Evolutionary conservation across 2,797 vertebrate genomes (phyloP).

Genomic region (Ptychadena robeensis): DNA sequence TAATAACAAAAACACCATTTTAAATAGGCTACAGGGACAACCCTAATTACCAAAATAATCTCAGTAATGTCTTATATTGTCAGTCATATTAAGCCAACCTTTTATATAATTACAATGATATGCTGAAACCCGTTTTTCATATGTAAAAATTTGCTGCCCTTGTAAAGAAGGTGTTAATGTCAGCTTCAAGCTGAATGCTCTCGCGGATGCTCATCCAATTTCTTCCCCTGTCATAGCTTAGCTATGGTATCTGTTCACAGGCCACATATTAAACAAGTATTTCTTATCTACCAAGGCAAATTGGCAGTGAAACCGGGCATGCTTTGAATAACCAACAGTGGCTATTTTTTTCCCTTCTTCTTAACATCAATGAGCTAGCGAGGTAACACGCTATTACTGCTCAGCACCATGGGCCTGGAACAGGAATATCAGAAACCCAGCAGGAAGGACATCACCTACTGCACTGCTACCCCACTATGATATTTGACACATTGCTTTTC

Average conservation of each 20-base stretch:
- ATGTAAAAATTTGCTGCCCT: neutral
- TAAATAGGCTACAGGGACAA: constrained; percentile 19
- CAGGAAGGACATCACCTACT: constrained; percentile 43
- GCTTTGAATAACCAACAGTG: constrained; percentile 52
- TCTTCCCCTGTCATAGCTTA: constrained; percentile 43
- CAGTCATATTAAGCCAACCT: constrained; percentile 2
- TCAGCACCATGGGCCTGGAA: constrained; percentile 45
- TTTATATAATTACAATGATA: constrained; percentile 27
- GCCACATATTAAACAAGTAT: constrained; percentile 43
- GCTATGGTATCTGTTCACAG: constrained; percentile 33
- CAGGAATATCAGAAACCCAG: constrained; percentile 49
- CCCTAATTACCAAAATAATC: constrained; percentile 41
- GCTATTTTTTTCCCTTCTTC: constrained; percentile 35
- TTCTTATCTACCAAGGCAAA: constrained; percentile 54
- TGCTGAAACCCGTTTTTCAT: constrained; percentile 17
- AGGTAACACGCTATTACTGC: constrained; percentile 49
- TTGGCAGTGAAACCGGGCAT: constrained; percentile 37
- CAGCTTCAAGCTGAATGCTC: constrained; percentile 9
- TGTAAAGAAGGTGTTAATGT: constrained; percentile 38
- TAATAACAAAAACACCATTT: constrained; percentile 20
- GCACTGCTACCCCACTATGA: constrained; percentile 40
- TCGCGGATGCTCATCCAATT: constrained; percentile 39
- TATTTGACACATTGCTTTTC: constrained; percentile 51
- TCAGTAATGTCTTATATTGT: constrained; percentile 23
- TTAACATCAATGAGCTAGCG: constrained; percentile 46